A percentile compares a stretch with the other conserved stretches of the same genome.
Conservation (phyloP, 1,140 invertebrate species). For the Atta cephalotes region DNA sequence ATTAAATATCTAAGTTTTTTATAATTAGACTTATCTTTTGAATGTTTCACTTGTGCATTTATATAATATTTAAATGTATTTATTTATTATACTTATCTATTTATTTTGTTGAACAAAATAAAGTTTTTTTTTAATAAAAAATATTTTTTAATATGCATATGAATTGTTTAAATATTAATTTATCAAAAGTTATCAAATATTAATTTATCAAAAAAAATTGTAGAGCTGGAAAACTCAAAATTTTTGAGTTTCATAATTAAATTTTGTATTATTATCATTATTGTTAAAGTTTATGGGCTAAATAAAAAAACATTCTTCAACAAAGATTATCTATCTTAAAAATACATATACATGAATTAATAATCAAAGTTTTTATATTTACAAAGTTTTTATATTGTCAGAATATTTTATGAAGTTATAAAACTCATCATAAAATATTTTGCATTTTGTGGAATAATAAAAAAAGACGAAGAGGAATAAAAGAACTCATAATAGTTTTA, state of each 20-base stretch:
- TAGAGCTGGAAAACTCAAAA: too few species aligned
- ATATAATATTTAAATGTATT: background rate
- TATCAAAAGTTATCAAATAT: too few species aligned
- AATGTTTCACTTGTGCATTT: background rate
- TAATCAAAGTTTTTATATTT: background rate
- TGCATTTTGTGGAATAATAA: background rate
- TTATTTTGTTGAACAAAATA: background rate
- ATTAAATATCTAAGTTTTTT: background rate
- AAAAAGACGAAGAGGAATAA: background rate
- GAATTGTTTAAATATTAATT: background rate
- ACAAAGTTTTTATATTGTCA: background rate
- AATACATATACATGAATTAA: background rate
- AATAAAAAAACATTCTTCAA: background rate
- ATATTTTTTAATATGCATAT: background rate
- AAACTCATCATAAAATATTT: background rate
- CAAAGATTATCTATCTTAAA: background rate
- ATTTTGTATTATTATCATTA: background rate
- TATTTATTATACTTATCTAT: background rate
- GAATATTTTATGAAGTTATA: slow-evolving; percentile 28
- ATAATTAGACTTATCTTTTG: background rate
- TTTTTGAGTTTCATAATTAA: background rate
- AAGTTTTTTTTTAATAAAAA: background rate
- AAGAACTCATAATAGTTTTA: slow-evolving; percentile 82
- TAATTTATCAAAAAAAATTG: too few species aligned
- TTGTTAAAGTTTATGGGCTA: background rate